Base-by-base conservation (phyloP, 2,797 vertebrate genomes). In the Phylloscopus collybita region DNA sequence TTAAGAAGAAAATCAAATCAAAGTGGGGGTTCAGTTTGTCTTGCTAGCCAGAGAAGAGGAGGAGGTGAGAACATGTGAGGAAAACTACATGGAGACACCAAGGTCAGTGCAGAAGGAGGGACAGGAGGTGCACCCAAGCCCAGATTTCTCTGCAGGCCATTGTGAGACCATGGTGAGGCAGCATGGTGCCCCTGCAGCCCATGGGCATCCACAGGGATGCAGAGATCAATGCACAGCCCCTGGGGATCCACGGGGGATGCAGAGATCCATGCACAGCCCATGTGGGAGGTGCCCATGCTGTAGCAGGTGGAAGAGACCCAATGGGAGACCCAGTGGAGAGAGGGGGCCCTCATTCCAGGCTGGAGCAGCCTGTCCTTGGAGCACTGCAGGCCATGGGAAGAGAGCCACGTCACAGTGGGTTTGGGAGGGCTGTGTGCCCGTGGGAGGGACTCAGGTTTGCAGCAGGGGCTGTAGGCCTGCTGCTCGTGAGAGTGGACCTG, bases 71-170 rank as follows among this genome's bases (percentile, higher is more conserved):
- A 59, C 8, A 22, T 11, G 53, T 40, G 18, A 67, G 6, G 10
- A 15, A 40, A 40, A 57, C 3, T 32, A 57, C 42, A 11, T 17
- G 62, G 51, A 1, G 5, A 22, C 42, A 49, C 11, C 29, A 49
- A 26, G 53, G 29, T 40, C 53, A 49, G 34, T 22, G 44, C 0
- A 49, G 51, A 40, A 67, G 29, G 9, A 40, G 17, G 42, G 57
- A 14, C 2, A 66, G 51, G 42, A 56, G 22, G 8, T 17, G n/a
- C 9, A 1, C 21, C 2, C 1, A 16, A 32, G 10, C 5, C 0
- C 9, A 38, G n/a, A 47, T 38, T 56, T 27, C 22, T 21, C 40
- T 32, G 51, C 27, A 32, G 30, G 14, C n/a, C 1, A 0, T 56
- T 13, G n/a, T 47, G 27, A 56, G 42, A 8, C 27, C 11, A 2